Conservation (phyloP, 2,113 vertebrate genomes). For the Xiphias gladius region DNA sequence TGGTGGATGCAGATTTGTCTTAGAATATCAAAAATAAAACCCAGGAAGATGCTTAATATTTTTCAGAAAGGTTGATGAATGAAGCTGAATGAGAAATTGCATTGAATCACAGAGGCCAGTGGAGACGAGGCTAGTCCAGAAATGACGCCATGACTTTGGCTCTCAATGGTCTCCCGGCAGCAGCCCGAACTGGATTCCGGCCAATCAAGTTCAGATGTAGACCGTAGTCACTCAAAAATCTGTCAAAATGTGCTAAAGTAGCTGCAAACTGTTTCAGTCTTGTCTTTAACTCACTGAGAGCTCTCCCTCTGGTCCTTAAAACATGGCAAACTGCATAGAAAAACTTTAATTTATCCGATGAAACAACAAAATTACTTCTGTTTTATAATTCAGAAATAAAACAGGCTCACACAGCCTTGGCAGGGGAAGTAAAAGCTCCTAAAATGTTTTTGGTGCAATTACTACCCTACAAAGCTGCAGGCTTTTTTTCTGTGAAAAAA, state of each 20-base stretch:
- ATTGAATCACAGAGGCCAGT: neutral
- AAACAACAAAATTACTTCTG: slow-evolving; percentile 34
- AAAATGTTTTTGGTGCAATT: slow-evolving; percentile 59
- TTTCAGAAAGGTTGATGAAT: neutral
- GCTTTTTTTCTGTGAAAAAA: slow-evolving; percentile 41
- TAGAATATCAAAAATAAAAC: neutral
- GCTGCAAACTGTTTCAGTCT: neutral
- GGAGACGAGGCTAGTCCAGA: neutral
- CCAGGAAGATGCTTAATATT: neutral
- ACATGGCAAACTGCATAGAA: neutral
- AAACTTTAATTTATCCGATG: slow-evolving; percentile 29
- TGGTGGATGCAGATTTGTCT: neutral
- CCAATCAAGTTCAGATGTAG: neutral
- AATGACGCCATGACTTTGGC: neutral
- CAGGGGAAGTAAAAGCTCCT: slow-evolving; percentile 30
- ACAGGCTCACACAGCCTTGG: slow-evolving; percentile 18
- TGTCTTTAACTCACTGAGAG: neutral
- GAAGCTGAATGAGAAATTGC: neutral
- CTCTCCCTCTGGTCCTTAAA: neutral
- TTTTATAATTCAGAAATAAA: slow-evolving; percentile 28
- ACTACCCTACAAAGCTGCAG: slow-evolving; percentile 47
- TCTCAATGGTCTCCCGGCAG: neutral
- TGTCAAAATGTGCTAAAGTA: neutral
- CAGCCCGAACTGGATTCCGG: neutral
- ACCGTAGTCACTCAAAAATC: neutral